Evolutionary conservation across 2,797 vertebrate genomes (phyloP), one percentile per base, ranked within the genome.

Genomic region (Apodemus agrarius): DNA sequence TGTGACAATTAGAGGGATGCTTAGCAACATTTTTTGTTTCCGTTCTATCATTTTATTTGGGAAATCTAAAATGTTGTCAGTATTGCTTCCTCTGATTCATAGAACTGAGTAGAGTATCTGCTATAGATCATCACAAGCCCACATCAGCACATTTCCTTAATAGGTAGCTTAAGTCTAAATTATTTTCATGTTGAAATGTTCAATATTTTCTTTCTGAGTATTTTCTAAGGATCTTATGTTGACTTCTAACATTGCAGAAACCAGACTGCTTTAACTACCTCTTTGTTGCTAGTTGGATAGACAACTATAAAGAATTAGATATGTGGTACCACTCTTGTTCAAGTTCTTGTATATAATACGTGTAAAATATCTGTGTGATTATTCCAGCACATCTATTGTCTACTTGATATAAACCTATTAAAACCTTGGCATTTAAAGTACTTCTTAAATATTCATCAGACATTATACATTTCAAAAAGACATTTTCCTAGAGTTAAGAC

Each of bases 331-430:
- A 7, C 65, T 22, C 24, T 61, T 1, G 57, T 84, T 89, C 40
- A 82, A 59, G 31, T 90, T n/a, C 59, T n/a, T 81, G 79, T 82
- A 78, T 76, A 89, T 82, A 89, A 91, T 84, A 88, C 7, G 61
- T 54, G n/a, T 40, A 81, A 90, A n/a, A 19, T 76, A 4, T 61
- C 37, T 80, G 67, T 65, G 46, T 40, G 43, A 85, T 74, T 37
- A 81, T n/a, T 74, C 67, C 14, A 90, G 52, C 22, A 61, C 3
- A 57, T 34, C 13, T 72, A 57, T 57, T 54, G 1, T 31, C 43
- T 17, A 57, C 63, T 86, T 29, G 67, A 17, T 31, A 67, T 31
- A 29, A 87, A 83, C 19, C 74, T 85, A 26, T n/a, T 85, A 26
- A 90, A 89, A 24, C 0, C 31, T 54, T 34, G 26, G 2, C 26